phyloP scores from a whole-genome alignment of 2,797 vertebrate genomes.

The Antrozous pallidus region DNA sequence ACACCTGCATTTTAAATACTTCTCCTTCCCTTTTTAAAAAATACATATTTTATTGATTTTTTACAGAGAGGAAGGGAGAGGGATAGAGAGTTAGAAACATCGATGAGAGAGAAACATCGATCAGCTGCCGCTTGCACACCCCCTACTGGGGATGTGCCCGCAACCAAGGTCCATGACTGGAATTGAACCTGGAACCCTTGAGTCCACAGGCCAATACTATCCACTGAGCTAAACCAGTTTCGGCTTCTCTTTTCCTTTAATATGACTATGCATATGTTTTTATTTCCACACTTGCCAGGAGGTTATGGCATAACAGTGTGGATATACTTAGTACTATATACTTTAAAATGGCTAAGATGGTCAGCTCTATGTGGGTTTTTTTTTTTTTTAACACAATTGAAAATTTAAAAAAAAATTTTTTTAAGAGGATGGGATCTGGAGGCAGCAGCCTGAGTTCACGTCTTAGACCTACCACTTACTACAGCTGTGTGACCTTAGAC shows the following conservation, averaged over 20 bases:
- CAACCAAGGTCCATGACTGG: no score
- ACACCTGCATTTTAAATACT: background rate
- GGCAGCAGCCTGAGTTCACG: background rate
- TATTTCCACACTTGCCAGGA: background rate
- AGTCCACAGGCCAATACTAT: no score
- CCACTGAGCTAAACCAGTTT: no score
- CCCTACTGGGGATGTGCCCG: no score
- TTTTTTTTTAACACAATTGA: background rate
- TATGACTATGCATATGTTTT: background rate
- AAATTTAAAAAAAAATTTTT: background rate
- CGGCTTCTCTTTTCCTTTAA: background rate
- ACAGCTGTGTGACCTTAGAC: background rate
- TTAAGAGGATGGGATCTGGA: background rate
- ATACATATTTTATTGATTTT: no score
- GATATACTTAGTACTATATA: no score
- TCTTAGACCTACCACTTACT: background rate
- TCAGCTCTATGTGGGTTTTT: background rate
- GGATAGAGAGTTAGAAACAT: no score
- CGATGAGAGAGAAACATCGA: no score
- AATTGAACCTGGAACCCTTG: no score
- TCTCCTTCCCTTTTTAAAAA: no score
- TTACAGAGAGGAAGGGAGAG: no score
- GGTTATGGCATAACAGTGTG: background rate
- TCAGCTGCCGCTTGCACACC: no score
- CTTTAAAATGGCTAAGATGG: background rate